Evolutionary conservation across 2,888 invertebrate species (phyloP).

Genomic region (Smittia aterrima): DNA sequence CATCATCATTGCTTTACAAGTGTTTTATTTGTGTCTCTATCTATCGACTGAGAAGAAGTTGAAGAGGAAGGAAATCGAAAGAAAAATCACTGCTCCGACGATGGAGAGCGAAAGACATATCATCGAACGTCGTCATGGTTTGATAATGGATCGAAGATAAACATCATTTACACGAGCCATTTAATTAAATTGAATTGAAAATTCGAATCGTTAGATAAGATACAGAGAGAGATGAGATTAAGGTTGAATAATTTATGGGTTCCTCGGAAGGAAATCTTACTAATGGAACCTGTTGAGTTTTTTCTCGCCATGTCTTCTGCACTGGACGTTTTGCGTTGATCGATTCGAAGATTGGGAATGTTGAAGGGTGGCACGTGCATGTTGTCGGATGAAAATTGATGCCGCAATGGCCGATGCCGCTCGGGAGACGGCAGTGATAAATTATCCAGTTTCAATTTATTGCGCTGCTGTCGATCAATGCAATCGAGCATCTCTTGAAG

Average conservation of each 20-base stretch:
- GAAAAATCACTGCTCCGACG: background rate
- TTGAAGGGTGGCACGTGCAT: constrained; percentile 81
- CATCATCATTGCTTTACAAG: background rate
- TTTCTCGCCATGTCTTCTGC: constrained; percentile 90
- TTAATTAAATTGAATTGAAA: constrained; percentile 21
- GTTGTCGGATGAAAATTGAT: constrained; percentile 83
- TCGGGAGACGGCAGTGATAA: constrained; percentile 73
- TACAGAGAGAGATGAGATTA: background rate
- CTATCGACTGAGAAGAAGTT: background rate
- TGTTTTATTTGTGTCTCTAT: constrained; percentile 16
- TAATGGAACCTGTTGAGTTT: constrained; percentile 67
- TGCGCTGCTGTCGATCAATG: constrained; percentile 83
- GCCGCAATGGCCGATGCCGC: constrained; percentile 69
- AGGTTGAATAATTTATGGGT: background rate
- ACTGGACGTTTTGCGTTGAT: constrained; percentile 84
- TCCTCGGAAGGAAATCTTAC: constrained; percentile 43
- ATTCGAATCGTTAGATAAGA: background rate
- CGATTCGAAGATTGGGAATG: constrained; percentile 83
- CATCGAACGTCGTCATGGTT: background rate
- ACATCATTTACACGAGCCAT: background rate
- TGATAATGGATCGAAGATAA: background rate
- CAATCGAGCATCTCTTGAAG: constrained; percentile 90
- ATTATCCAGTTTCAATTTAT: constrained; percentile 83
- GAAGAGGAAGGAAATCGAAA: background rate
- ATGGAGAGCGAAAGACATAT: background rate